phyloP scores from a whole-genome alignment of 2,113 vertebrate species.

The Pseudopodoces humilis region DNA sequence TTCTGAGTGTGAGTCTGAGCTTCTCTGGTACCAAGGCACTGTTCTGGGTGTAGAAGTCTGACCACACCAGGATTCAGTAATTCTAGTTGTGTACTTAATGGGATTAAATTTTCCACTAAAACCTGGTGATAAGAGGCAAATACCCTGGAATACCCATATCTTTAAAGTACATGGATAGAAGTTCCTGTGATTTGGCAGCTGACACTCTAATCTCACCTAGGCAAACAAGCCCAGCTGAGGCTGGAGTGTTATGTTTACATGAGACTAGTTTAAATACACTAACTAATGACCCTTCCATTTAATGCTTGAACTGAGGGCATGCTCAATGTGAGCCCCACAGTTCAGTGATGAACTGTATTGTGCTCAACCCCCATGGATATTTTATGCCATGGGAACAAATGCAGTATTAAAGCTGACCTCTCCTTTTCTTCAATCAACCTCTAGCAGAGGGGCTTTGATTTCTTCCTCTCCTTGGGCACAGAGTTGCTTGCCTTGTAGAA shows the following conservation, averaged over 20 bases:
- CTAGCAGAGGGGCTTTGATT: neutral
- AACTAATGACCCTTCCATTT: neutral
- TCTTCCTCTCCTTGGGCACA: neutral
- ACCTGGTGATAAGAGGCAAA: neutral
- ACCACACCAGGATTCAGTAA: neutral
- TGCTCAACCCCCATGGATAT: neutral
- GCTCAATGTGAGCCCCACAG: neutral
- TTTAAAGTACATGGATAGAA: neutral
- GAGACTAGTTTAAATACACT: neutral
- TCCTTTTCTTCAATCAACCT: neutral
- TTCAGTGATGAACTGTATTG: neutral
- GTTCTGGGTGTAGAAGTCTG: neutral
- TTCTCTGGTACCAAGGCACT: neutral
- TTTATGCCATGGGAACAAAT: neutral
- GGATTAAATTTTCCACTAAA: conserved; percentile 10
- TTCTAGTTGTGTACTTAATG: neutral
- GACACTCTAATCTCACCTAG: neutral
- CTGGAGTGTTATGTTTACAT: neutral
- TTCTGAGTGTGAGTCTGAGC: neutral
- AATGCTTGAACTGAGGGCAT: neutral
- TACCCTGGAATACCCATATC: neutral
- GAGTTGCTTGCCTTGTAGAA: neutral
- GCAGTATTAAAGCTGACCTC: neutral
- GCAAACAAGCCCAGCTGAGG: neutral
- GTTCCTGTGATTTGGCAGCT: neutral